These are phyloP conservation scores for Brachypterus glaber DNA, from an alignment of 2,888 invertebrate genomes.

Conservation along the genomic window DNA sequence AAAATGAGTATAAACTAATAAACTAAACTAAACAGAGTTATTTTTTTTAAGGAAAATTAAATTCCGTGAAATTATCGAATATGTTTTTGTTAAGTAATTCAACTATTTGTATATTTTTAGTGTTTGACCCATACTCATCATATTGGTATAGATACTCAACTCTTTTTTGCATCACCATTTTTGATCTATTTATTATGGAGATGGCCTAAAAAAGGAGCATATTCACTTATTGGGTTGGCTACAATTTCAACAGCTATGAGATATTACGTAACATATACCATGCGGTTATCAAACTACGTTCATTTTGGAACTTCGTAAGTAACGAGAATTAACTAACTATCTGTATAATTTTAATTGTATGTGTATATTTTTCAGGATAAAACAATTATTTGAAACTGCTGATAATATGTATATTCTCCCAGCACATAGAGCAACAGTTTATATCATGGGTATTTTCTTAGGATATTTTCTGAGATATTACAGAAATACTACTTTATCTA, in stretches of 20 bases:
- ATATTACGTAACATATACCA: conserved; percentile 51
- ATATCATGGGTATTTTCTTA: conserved; percentile 56
- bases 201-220: conserved; percentile 48
- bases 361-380: conserved; percentile 49
- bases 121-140: conserved; percentile 65
- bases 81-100: too few relatives aligned
- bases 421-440: conserved; percentile 55
- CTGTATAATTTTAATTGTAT: conserved; percentile 12
- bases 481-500: conserved; percentile 40
- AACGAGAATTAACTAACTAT: conserved; percentile 8
- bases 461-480: conserved; percentile 49
- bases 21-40: too few relatives aligned
- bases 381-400: conserved; percentile 57
- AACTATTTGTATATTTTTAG: conserved; percentile 37
- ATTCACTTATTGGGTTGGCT: conserved; percentile 42
- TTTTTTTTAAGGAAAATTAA: too few relatives aligned
- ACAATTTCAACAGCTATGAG: conserved; percentile 50
- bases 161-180: conserved; percentile 54
- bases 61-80: too few relatives aligned
- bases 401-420: conserved; percentile 60
- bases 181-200: conserved; percentile 51
- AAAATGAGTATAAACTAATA: too few relatives aligned
- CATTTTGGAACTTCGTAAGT: conserved; percentile 62
- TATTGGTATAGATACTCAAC: conserved; percentile 59
- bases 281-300: conserved; percentile 54